These are phyloP conservation scores for Limenitis camilla DNA, from an alignment of 2,888 invertebrate species.

Conservation along the genomic window DNA sequence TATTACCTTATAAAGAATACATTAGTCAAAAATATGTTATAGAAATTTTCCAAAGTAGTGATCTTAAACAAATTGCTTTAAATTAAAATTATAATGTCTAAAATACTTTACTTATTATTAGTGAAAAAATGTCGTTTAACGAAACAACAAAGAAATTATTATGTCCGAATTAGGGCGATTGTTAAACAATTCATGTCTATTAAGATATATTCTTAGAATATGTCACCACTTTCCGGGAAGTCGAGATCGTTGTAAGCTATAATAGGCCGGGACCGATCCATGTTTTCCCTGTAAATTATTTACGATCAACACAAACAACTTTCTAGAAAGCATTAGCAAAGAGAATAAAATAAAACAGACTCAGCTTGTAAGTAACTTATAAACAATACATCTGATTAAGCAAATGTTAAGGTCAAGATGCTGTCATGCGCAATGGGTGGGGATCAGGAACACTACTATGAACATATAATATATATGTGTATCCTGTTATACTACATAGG, in stretches of 20 bases:
- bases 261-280: slow-evolving; percentile 83
- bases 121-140: too few relatives aligned
- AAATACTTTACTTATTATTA: too few relatives aligned
- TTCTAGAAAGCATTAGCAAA: not conserved
- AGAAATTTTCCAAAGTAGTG: not conserved
- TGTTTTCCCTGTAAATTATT: slow-evolving; percentile 77
- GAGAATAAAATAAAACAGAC: slow-evolving; percentile 2
- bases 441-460: not conserved
- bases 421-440: slow-evolving; percentile 13
- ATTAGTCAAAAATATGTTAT: not conserved
- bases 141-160: not conserved
- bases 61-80: not conserved
- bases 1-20: too few relatives aligned
- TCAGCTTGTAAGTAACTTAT: slow-evolving; percentile 4
- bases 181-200: slow-evolving; percentile 15
- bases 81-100: not conserved
- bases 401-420: slow-evolving; percentile 51
- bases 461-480: too few relatives aligned
- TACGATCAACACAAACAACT: slow-evolving; percentile 40
- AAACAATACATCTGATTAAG: slow-evolving; percentile 22
- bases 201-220: slow-evolving; percentile 72
- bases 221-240: slow-evolving; percentile 87
- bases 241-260: slow-evolving; percentile 94
- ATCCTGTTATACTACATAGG: not conserved
- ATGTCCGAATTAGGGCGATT: not conserved